Evolutionary conservation across 2,797 vertebrate genomes (phyloP).

Genomic region (Amblyopsis hoosieri): DNA sequence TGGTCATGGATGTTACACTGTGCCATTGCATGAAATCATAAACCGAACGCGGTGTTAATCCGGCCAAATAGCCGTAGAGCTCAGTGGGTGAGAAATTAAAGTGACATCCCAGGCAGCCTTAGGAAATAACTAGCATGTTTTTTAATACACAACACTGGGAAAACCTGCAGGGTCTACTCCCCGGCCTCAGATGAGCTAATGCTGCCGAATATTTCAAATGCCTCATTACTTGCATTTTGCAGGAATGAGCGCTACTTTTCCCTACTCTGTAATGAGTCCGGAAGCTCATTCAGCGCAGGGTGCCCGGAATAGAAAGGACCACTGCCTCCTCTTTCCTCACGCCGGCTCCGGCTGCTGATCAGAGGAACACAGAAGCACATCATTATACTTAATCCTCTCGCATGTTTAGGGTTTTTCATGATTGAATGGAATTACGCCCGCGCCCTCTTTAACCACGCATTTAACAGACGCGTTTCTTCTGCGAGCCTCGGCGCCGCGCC

Average conservation of each 20-base stretch:
- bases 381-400: constrained; percentile 73
- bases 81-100: constrained; percentile 57
- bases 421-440: constrained; percentile 58
- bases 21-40: constrained; percentile 27
- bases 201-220: constrained; percentile 78
- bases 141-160: constrained; percentile 70
- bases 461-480: constrained; percentile 15
- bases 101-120: constrained; percentile 36
- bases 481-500: constrained; percentile 27
- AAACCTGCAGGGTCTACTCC: constrained; percentile 65
- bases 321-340: constrained; percentile 29
- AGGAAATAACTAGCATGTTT: constrained; percentile 41
- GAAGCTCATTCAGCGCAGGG: constrained; percentile 73
- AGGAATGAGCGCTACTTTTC: constrained; percentile 59
- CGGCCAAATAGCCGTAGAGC: constrained; percentile 34
- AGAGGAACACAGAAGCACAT: constrained; percentile 71
- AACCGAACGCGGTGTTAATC: constrained; percentile 30
- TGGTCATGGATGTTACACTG: constrained; percentile 18
- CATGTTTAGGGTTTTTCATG: constrained; percentile 55
- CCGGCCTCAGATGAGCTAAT: constrained; percentile 77
- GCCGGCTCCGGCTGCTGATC: constrained; percentile 60
- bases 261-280: constrained; percentile 70
- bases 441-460: constrained; percentile 16
- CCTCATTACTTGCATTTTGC: constrained; percentile 77
- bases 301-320: constrained; percentile 65